Base-by-base conservation (phyloP, 1,140 invertebrate species). In the Camponotus vicinus region DNA sequence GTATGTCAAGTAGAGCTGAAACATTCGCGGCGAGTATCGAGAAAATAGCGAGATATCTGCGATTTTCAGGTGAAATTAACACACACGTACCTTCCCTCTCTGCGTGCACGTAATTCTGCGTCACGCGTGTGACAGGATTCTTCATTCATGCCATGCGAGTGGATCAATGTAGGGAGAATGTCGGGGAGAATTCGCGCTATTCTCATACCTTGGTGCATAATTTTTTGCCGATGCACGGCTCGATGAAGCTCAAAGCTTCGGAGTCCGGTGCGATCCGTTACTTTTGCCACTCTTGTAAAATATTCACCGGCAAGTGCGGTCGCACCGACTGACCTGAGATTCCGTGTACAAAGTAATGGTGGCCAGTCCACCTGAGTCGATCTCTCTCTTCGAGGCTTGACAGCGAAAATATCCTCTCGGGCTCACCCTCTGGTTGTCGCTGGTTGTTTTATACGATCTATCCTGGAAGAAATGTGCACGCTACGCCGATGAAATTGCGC, bases 221-320 rank as follows among this genome's bases (percentile, higher is more conserved):
- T 57, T 57, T 82, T 71, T 71, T 37, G 11, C 78, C n/a, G 66
- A 40, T 37, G 64, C 34, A 80, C 66, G 64, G 66, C 69, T 82
- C 78, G 78, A 59, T 71, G 52, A 45, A 71, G 27, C 37, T 82
- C 78, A 57, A 82, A 82, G 66, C 34, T 59, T 45, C 52, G 34
- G 8, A 45, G 34, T 80, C 13, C 63, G 9, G 7, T 79, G 63
- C 63, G 45, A 42, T 52, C 64, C 34, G 45, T 80, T 70, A 80
- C 63, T 80, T 80, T 80, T 45, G 67, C 63, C 45, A 79, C 0
- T 79, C 45, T 80, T 45, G 77, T 70, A 34, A 80, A 80, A 80
- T 80, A 80, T 80, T 80, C 34, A 79, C 55, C 11, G 15, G 70
- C 40, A n/a, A 69, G 66, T 52, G 15, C 1, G 49, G 15, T 52